Evolutionary conservation across 2,888 invertebrate species (phyloP).

Genomic region (Metellina segmentata): DNA sequence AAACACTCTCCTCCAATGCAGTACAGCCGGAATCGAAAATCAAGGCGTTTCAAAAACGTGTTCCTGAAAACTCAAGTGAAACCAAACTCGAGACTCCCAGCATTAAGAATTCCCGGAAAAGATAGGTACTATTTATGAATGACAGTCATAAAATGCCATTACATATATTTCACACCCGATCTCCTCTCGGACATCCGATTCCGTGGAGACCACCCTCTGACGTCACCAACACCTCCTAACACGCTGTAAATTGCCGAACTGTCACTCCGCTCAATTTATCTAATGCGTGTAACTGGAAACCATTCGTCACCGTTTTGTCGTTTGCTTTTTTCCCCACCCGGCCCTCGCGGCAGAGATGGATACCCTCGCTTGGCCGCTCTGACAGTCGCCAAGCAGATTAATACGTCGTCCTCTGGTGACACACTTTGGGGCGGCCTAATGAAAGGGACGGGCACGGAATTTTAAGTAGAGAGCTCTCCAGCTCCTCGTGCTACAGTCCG

Average conservation of each 20-base stretch:
- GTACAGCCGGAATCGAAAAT: too few relatives aligned
- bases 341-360: slow-evolving; percentile 21
- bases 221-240: slow-evolving; percentile 4
- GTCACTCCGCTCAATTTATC: slow-evolving; percentile 37
- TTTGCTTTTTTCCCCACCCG: background rate
- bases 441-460: slow-evolving; percentile 42
- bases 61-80: too few relatives aligned
- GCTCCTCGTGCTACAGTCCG: background rate
- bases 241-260: slow-evolving; percentile 24
- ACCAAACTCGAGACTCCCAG: background rate
- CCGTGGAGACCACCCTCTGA: background rate
- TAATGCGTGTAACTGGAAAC: slow-evolving; percentile 23
- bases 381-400: slow-evolving; percentile 45
- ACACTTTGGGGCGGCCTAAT: slow-evolving; percentile 44
- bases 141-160: background rate
- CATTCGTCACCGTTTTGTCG: background rate
- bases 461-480: slow-evolving; percentile 34
- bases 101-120: too few relatives aligned
- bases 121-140: too few relatives aligned
- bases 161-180: background rate
- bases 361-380: background rate
- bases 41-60: too few relatives aligned
- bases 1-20: too few relatives aligned
- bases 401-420: slow-evolving; percentile 37
- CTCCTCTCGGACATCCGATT: background rate